Percentiles rank a stretch among this genome's conserved stretches.
Conservation (phyloP, 2,797 vertebrate genomes). For the Pitangus sulphuratus region DNA sequence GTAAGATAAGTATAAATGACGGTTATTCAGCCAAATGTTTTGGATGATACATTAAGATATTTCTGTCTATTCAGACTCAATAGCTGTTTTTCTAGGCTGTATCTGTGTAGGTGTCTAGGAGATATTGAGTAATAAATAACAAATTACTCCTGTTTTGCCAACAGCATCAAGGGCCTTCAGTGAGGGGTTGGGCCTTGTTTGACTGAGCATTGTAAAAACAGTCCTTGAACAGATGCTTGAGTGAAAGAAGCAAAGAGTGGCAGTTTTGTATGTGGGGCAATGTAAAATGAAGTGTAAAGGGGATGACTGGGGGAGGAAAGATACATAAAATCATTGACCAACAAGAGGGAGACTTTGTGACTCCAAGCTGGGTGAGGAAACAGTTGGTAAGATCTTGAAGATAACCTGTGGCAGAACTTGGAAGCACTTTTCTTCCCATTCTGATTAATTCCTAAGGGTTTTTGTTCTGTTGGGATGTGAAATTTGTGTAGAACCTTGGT, state of each 20-base stretch:
- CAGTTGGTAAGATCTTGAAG: neutral
- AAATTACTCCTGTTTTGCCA: slow-evolving; percentile 9
- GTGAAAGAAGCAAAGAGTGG: neutral
- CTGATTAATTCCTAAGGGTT: neutral
- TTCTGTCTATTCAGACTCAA: neutral
- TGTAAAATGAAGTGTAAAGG: neutral
- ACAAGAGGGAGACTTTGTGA: neutral
- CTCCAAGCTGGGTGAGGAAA: neutral
- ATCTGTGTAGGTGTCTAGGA: neutral
- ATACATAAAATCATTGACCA: neutral
- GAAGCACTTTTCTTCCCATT: neutral
- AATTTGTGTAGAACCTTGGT: neutral
- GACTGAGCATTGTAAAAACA: neutral
- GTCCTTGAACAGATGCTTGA: neutral
- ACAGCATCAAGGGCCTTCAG: neutral
- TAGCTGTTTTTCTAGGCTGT: neutral
- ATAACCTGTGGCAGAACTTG: neutral
- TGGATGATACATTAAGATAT: neutral
- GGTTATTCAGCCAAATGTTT: neutral
- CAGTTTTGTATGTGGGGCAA: neutral
- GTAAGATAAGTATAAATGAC: neutral
- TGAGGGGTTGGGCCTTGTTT: neutral
- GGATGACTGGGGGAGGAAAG: neutral
- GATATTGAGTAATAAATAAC: neutral
- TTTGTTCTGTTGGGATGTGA: neutral